Evolutionary conservation across 2,113 vertebrate genomes (phyloP).

Genomic region (Ascaphus truei): DNA sequence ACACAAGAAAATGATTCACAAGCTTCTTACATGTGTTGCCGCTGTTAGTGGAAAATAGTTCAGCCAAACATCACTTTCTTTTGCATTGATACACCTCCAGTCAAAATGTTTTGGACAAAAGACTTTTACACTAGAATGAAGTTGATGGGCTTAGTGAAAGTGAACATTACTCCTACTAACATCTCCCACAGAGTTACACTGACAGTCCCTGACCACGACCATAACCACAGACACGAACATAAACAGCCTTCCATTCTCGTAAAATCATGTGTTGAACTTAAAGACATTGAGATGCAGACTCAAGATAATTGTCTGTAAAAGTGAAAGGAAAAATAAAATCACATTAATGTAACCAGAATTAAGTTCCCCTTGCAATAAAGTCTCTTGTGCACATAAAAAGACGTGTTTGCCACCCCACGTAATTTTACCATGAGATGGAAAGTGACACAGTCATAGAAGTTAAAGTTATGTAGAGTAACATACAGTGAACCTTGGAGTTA

Average conservation of each 20-base stretch:
- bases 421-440: too few species aligned
- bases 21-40: neutral
- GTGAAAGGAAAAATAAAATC: neutral
- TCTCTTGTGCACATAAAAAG: too few species aligned
- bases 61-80: neutral
- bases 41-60: constrained; percentile 2
- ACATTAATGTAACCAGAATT: neutral
- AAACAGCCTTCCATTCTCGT: constrained; percentile 47
- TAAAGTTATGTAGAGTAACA: neutral
- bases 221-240: constrained; percentile 45
- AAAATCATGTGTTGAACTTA: constrained; percentile 20
- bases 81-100: neutral
- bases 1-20: neutral
- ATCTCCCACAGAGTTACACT: constrained; percentile 43
- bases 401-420: too few species aligned
- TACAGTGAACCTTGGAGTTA: neutral
- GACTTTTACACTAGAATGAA: constrained; percentile 17
- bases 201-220: constrained; percentile 43
- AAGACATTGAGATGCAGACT: constrained; percentile 20
- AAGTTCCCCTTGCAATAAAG: neutral
- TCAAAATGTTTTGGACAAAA: neutral
- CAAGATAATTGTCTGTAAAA: constrained; percentile 29
- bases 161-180: constrained; percentile 30
- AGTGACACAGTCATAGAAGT: too few species aligned
- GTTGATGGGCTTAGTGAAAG: constrained; percentile 33